These are phyloP conservation scores for Myocastor coypus DNA, from an alignment of 2,113 vertebrate species.

Conservation along the genomic window DNA sequence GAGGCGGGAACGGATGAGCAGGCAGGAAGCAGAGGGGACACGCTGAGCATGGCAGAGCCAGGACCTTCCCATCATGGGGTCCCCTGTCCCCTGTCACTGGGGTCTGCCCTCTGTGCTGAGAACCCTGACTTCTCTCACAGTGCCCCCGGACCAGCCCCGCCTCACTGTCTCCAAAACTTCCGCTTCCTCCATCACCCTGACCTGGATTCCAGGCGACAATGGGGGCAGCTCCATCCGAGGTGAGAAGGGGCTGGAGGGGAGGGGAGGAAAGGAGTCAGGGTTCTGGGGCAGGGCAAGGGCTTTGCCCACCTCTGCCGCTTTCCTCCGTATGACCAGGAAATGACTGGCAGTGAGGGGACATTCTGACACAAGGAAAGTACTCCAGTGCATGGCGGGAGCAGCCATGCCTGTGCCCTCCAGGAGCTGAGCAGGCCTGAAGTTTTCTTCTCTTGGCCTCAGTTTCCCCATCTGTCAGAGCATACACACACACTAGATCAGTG, in stretches of 20 bases:
- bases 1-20: not conserved
- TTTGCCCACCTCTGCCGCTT: not conserved
- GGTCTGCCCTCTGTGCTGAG: not conserved
- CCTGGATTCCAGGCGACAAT: constrained; percentile 99
- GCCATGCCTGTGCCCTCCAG: accelerated
- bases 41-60: not conserved
- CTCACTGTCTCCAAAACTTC: constrained; percentile 97
- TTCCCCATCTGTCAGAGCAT: not conserved
- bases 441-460: not conserved
- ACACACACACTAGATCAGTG: not conserved
- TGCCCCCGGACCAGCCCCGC: constrained; percentile 98
- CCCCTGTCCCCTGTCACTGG: accelerated
- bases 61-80: not conserved
- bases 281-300: not conserved
- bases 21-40: not conserved
- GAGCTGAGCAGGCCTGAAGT: not conserved
- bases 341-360: not conserved
- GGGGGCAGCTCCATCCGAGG: constrained; percentile 94
- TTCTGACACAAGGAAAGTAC: not conserved
- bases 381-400: accelerated
- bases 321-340: not conserved
- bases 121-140: constrained; percentile 80
- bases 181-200: constrained; percentile 96
- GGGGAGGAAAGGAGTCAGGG: accelerated
- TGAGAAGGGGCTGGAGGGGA: constrained; percentile 37